Conservation (phyloP, 2,888 invertebrate species). For the Melieria omissa region DNA sequence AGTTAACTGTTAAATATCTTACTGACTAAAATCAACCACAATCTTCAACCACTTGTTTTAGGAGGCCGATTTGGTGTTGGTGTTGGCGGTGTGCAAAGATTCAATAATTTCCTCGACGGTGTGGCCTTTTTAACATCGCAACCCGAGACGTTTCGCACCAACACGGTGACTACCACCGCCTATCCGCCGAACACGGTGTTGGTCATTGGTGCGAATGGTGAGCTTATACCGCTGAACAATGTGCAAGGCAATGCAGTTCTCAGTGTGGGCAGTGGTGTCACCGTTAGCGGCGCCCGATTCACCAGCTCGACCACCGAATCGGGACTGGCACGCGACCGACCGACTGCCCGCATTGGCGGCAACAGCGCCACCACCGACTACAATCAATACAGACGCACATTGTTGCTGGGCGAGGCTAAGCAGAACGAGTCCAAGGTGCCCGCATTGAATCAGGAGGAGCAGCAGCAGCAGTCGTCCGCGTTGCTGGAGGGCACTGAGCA, state of each 20-base stretch:
- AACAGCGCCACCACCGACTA: constrained; percentile 41
- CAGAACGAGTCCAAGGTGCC: constrained; percentile 25
- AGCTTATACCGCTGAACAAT: constrained; percentile 28
- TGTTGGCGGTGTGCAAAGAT: constrained; percentile 6
- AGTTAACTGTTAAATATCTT: too few species aligned
- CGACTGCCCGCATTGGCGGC: not conserved
- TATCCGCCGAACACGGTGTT: constrained; percentile 27
- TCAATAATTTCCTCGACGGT: too few species aligned
- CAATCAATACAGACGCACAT: constrained; percentile 52
- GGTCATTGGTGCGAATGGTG: constrained; percentile 32
- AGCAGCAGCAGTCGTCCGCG: too few species aligned
- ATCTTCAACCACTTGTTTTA: too few species aligned
- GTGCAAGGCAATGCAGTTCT: not conserved
- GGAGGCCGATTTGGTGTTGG: not conserved
- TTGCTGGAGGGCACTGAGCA: not conserved
- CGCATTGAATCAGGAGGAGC: not conserved
- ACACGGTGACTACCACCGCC: not conserved
- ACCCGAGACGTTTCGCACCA: too few species aligned
- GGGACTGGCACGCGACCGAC: too few species aligned
- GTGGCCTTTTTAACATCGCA: too few species aligned
- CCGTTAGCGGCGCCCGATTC: not conserved
- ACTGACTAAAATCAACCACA: too few species aligned
- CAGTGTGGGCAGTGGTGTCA: constrained; percentile 1
- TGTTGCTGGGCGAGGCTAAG: constrained; percentile 50
- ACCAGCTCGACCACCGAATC: constrained; percentile 9